These are phyloP conservation scores for Propithecus deckenii DNA, from an alignment of 2,797 vertebrate species.

Conservation along the genomic window DNA sequence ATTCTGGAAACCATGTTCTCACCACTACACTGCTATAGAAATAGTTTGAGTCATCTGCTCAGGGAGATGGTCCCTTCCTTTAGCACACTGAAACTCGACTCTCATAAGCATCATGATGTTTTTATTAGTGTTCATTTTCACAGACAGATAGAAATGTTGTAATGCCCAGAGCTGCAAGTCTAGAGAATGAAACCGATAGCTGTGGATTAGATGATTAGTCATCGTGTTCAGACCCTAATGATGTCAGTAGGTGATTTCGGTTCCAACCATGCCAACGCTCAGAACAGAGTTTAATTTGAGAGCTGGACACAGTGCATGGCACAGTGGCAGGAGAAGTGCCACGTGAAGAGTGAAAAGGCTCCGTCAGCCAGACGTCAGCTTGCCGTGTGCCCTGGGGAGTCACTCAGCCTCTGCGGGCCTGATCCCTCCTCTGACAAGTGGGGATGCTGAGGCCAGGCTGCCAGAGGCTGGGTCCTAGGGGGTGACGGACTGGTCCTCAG, in stretches of 20 bases:
- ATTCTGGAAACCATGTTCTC: neutral
- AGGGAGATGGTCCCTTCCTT: neutral
- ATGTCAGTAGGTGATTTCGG: neutral
- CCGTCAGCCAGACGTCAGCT: neutral
- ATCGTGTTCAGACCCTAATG: neutral
- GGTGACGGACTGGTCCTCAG: neutral
- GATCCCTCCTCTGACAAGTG: no score
- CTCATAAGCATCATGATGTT: neutral
- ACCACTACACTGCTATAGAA: fast-evolving
- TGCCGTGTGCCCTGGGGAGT: neutral
- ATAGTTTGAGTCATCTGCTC: neutral
- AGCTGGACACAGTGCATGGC: neutral
- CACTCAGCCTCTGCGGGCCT: neutral
- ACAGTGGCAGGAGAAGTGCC: neutral
- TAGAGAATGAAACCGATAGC: neutral
- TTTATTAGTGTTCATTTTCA: neutral
- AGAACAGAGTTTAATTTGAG: neutral
- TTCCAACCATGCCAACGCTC: neutral
- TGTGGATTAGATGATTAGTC: neutral
- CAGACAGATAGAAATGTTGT: neutral
- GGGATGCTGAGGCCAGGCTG: neutral
- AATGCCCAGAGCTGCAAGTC: neutral
- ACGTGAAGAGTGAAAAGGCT: neutral
- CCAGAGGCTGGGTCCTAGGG: neutral
- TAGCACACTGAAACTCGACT: neutral